Conservation (phyloP, 2,888 invertebrate species). For the Agrochola circellaris region DNA sequence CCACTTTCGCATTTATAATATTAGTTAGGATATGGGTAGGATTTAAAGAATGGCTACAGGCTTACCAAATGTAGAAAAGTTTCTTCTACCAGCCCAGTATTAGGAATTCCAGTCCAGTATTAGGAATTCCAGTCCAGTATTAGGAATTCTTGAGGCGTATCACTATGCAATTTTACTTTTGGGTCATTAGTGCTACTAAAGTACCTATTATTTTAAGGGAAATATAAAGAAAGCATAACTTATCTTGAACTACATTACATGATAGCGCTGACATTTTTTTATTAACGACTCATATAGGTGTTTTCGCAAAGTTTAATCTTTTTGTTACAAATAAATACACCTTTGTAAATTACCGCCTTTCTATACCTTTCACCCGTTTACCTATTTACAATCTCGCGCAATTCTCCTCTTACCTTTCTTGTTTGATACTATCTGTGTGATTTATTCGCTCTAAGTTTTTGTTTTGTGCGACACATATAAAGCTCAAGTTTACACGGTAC, state of each 20-base stretch:
- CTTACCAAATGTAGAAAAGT: background rate
- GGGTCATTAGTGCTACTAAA: background rate
- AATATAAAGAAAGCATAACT: constrained; percentile 15
- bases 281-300: constrained; percentile 15
- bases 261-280: constrained; percentile 50
- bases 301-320: constrained; percentile 51
- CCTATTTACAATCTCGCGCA: constrained; percentile 51
- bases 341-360: constrained; percentile 66
- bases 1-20: too few species aligned
- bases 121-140: background rate
- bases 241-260: constrained; percentile 18
- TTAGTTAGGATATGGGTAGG: too few species aligned
- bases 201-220: constrained; percentile 8
- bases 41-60: background rate
- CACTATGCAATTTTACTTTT: background rate
- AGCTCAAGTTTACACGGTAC: constrained; percentile 37
- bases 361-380: constrained; percentile 74
- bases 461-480: constrained; percentile 16
- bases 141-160: background rate
- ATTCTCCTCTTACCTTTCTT: constrained; percentile 63
- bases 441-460: constrained; percentile 27
- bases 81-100: background rate
- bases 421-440: constrained; percentile 43
- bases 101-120: background rate
- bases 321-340: constrained; percentile 48